Evolutionary conservation across 1,140 invertebrate genomes (phyloP), one percentile per base, ranked within the genome.

Genomic region (Ceratina calcarata): DNA sequence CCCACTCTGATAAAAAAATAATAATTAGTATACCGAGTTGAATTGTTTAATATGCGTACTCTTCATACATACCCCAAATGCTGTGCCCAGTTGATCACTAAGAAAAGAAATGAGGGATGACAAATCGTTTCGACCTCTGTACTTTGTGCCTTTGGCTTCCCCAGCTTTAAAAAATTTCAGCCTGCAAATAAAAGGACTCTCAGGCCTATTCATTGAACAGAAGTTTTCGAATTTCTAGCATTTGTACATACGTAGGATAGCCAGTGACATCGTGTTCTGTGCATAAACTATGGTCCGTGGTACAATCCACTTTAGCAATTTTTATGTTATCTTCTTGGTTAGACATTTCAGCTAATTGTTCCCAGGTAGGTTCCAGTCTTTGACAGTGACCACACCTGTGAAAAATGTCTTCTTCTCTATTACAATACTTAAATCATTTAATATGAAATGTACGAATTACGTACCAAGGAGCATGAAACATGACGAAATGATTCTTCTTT

Each of bases 401-500:
- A 78, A 65, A 51, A 45, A 45, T 37, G 6, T 37, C 32, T 45
- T 45, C 0, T 45, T 6, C 10, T 45, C 37, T 45, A 10, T 45
- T 45, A 45, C 37, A 45, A 45, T 8, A 10, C 37, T 45, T 45
- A 45, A 45, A 45, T 10, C 8, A 45, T 2, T 45, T 6, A 45
- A 45, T 10, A 45, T 6, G 37, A 45, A 45, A 45, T 10, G 8
- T 45, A 45, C 8, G 10, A 10, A 45, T 45, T 45, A 85, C 92
- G 93, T 94, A 97, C 96, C 96, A 97, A 37, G 96, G 96, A 12
- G 96, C 96, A 91, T 95, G 96, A 87, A 96, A 96, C 94, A 96
- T 96, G 51, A 97, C 92, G 91, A 97, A 97, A 89, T 96, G 95
- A 88, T 95, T 94, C 70, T 95, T 96, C 58, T 94, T 94, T 16